phyloP scores from a whole-genome alignment of 2,113 vertebrate species.

The Antechinus flavipes region DNA sequence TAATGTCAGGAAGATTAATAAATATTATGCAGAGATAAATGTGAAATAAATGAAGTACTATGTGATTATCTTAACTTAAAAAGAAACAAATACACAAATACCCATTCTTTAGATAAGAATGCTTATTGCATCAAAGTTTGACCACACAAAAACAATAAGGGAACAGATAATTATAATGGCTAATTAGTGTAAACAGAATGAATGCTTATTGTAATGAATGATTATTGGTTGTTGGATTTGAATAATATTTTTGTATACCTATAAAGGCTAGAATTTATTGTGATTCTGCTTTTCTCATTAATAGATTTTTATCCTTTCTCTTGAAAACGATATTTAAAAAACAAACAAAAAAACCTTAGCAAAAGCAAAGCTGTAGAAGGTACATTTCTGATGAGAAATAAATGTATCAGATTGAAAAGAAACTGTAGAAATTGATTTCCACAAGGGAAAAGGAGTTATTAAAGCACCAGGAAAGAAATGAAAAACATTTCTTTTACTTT shows the following conservation, averaged over 20 bases:
- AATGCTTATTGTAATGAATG: neutral
- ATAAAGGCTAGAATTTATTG: neutral
- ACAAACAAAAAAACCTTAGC: neutral
- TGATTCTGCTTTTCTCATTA: neutral
- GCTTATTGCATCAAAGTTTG: constrained; percentile 23
- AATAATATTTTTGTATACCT: neutral
- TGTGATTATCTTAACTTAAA: constrained; percentile 1
- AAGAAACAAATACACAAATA: constrained; percentile 18
- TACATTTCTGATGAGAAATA: neutral
- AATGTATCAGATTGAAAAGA: constrained; percentile 1
- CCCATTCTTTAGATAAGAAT: neutral
- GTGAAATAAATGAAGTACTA: constrained; percentile 48
- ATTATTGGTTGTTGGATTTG: neutral
- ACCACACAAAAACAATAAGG: constrained; percentile 16
- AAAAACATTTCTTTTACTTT: neutral
- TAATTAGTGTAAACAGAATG: neutral
- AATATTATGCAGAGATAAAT: neutral
- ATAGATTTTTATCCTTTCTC: neutral
- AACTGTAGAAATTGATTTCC: neutral
- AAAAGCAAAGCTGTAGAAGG: neutral
- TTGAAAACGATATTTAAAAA: neutral
- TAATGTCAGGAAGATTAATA: constrained; percentile 56
- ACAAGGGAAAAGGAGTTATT: constrained; percentile 27
- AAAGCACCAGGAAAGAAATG: constrained; percentile 15
- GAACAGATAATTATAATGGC: constrained; percentile 9